phyloP scores from a whole-genome alignment of 2,888 invertebrate species.

The Teleogryllus oceanicus region DNA sequence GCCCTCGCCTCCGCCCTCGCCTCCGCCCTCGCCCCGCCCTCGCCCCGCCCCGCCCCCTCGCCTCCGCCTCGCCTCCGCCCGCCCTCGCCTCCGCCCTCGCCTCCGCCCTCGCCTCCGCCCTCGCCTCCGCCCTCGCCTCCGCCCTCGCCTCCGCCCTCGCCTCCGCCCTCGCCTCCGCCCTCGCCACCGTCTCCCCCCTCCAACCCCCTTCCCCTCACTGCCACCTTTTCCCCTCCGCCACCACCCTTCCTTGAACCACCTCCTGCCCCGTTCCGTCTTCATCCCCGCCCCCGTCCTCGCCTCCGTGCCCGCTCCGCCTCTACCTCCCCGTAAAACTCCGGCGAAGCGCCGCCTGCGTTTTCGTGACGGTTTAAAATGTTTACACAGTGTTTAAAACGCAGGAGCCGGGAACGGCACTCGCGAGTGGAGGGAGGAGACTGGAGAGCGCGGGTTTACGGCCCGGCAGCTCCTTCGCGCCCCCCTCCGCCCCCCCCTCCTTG shows the following conservation, averaged over 20 bases:
- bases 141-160: not conserved
- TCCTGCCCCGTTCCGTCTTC: not conserved
- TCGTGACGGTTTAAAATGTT: conserved; percentile 18
- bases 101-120: no score
- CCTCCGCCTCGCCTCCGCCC: no score
- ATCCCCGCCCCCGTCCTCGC: not conserved
- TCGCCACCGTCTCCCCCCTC: not conserved
- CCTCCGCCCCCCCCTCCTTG: not conserved
- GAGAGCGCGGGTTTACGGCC: not conserved
- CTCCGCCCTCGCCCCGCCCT: no score
- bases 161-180: not conserved
- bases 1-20: no score
- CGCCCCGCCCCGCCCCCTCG: no score
- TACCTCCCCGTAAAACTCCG: not conserved
- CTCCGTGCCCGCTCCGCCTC: not conserved
- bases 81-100: no score
- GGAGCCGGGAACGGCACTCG: not conserved
- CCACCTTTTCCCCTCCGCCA: not conserved
- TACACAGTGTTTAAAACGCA: conserved; percentile 18
- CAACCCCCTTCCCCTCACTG: not conserved
- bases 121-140: no score
- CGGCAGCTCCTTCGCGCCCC: not conserved
- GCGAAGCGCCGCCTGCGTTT: not conserved
- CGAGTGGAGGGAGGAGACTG: not conserved
- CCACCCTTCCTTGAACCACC: not conserved